Base-by-base conservation (phyloP, 2,113 vertebrate species). In the Scortum barcoo region DNA sequence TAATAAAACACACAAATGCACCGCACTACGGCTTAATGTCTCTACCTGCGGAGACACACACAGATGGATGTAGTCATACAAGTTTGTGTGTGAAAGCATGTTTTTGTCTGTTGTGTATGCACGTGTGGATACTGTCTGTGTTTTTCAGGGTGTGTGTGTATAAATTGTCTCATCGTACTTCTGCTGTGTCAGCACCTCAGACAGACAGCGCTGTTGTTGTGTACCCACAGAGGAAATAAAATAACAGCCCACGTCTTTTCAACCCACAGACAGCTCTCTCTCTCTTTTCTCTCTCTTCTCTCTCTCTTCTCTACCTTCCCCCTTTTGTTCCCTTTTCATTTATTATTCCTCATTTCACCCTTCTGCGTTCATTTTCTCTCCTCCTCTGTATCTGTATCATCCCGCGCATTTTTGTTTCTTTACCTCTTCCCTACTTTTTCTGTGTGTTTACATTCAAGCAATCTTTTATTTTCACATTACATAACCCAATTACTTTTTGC, bases 221-320 rank as follows among this genome's bases (percentile, higher is more conserved):
- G 86, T 85, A 91, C 48, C 88, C 93, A 93, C 93, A 93, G 91
- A 94, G 93, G 93, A 94, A 94, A 94, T 94, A 94, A 94, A 94
- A 92, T 76, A 88, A 87, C 88, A 87, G 81, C 93, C 91, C 91
- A 92, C 92, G 83, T 92, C 88, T 93, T 87, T 84, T 82, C 86
- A 92, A 80, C 89, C 87, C 72, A 74, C 84, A 85, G 90, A 92
- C 90, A 91, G 76, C 77, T 84, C 79, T 72, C 80, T 78, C 77
- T 81, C 66, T 57, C 22, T 60, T 79, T 48, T 53, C 58, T 38
- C 63, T 53, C 67, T 62, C 72, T 66, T 86, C 63, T 33, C 63
- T 30, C 54, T 60, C 53, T 42, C 33, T 36, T 72, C 44, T 62
- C 62, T 48, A 16, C 30, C 30, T 40, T 72, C 74, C 63, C 81